phyloP scores from a whole-genome alignment of 2,888 invertebrate species.

The Osmoderma eremita region DNA sequence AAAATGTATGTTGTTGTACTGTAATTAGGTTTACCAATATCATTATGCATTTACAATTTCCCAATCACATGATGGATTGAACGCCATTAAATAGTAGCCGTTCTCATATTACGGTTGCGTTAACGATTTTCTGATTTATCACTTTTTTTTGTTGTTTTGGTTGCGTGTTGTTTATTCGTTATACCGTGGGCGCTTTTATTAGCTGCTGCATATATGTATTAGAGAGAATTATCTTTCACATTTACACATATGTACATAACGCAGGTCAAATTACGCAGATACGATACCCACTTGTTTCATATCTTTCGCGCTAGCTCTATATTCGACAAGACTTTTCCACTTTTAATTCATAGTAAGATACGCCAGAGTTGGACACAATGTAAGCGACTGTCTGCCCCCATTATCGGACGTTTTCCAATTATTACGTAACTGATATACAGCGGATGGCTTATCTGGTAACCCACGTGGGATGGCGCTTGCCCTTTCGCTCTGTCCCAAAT shows the following conservation, averaged over 20 bases:
- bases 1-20: too few relatives aligned
- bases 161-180: constrained; percentile 5
- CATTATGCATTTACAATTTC: not conserved
- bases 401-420: constrained; percentile 21
- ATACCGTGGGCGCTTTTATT: constrained; percentile 16
- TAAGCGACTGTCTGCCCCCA: constrained; percentile 13
- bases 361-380: constrained; percentile 9
- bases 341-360: constrained; percentile 12
- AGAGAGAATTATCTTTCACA: constrained; percentile 22
- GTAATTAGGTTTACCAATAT: too few relatives aligned
- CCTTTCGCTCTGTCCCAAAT: constrained; percentile 49
- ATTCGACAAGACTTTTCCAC: constrained; percentile 15
- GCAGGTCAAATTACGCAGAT: constrained; percentile 34
- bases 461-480: constrained; percentile 50
- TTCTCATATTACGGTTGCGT: constrained; percentile 6
- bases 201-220: constrained; percentile 15
- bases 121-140: constrained; percentile 22
- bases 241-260: constrained; percentile 22
- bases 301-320: constrained; percentile 9
- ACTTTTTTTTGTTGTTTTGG: not conserved
- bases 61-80: not conserved
- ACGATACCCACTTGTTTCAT: constrained; percentile 11
- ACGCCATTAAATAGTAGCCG: constrained; percentile 5
- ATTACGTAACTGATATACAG: constrained; percentile 21
- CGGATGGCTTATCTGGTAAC: constrained; percentile 46